Base-by-base conservation (phyloP, 1,140 invertebrate genomes). In the Popillia japonica region DNA sequence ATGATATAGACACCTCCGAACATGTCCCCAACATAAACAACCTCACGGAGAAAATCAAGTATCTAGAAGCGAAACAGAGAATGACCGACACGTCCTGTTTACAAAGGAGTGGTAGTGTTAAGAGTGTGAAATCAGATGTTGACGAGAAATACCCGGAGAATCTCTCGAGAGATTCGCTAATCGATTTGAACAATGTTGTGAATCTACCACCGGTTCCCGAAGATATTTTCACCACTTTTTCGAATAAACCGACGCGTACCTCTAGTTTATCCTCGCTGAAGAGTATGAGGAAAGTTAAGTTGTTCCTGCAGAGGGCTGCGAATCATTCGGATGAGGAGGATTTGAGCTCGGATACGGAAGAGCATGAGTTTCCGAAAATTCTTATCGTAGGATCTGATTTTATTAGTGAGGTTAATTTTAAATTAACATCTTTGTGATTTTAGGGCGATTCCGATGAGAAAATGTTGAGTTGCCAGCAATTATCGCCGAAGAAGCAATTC, bases 141-240 rank as follows among this genome's bases (percentile, higher is more conserved):
- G 84, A 87, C 79, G 86, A 87, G 81, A 87, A 87, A 80, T 87
- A 87, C 78, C 87, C 87, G 6, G 86, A 87, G 79, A 86, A 85
- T 77, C 82, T 85, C 80, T 87, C 87, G 3, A 82, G 83, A 75
- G 86, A 87, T 64, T 87, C 86, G 11, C 75, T 87, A 10, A 85
- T 87, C n/a, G 86, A 87, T 79, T 78, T 87, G 8, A 84, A 86
- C 76, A 87, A 83, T 78, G 83, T 86, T 6, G 82, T 83, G 0
- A 87, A 86, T 81, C 79, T 88, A 72, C 86, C 87, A 11, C 83
- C 87, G 22, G 86, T 88, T 10, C 87, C 87, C 2, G 87, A 88
- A 82, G 86, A 87, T 78, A 86, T 86, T 75, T 87, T 87, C 59
- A 86, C 86, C 9, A 82, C 83, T 73, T 87, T 86, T 76, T 82